A percentile compares a stretch with the other conserved stretches of the same genome.
These are phyloP conservation scores for Eupleurogrammus muticus DNA, from an alignment of 2,797 vertebrate genomes.

Conservation along the genomic window DNA sequence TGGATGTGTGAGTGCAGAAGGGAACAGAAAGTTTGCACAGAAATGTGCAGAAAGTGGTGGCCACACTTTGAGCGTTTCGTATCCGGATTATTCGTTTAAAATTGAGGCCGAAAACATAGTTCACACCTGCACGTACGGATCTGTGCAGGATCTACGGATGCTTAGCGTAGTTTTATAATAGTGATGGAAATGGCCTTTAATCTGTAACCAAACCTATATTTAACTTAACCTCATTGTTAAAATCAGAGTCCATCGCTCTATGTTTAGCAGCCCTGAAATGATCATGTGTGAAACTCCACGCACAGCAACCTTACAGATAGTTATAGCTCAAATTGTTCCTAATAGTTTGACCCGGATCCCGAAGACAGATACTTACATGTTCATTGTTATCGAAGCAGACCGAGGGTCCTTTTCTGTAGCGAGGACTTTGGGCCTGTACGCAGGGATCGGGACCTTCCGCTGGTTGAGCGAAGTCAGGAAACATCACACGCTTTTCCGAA, in stretches of 20 bases:
- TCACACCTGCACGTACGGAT: neutral
- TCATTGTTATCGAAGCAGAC: conserved; percentile 92
- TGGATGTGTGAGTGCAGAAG: neutral
- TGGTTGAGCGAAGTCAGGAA: conserved; percentile 83
- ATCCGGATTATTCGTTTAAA: neutral
- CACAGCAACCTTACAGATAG: neutral
- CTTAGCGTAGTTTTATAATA: neutral
- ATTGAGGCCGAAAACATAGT: neutral
- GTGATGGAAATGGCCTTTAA: neutral
- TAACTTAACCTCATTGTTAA: too few relatives aligned
- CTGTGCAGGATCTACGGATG: conserved; percentile 8
- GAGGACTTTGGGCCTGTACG: conserved; percentile 88
- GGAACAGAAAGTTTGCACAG: too few relatives aligned
- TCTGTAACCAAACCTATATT: neutral
- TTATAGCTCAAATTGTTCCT: neutral
- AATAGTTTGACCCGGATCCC: too few relatives aligned
- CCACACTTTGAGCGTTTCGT: neutral
- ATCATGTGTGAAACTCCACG: conserved; percentile 21
- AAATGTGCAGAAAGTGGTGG: neutral
- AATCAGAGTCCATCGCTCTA: too few relatives aligned
- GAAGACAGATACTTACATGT: conserved; percentile 83
- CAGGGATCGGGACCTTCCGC: conserved; percentile 94
- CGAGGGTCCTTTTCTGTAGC: conserved; percentile 92
- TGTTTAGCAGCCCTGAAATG: conserved; percentile 17
- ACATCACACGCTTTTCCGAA: conserved; percentile 15